A percentile compares a stretch with the other conserved stretches of the same genome.
phyloP scores from a whole-genome alignment of 2,797 vertebrate species.

The Sciaenops ocellatus region DNA sequence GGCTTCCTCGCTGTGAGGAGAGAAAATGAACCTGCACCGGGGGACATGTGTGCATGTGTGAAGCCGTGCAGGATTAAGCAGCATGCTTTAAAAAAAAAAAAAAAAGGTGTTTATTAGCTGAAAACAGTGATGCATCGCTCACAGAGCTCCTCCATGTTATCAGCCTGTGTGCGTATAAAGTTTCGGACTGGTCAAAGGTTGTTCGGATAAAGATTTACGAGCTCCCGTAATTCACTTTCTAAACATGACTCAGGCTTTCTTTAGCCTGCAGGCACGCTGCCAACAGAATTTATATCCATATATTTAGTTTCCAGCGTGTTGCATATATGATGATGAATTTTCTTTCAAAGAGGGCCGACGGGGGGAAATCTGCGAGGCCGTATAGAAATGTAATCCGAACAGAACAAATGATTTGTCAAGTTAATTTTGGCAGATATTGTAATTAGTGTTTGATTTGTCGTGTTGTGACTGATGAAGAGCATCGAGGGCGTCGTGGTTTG shows the following conservation, averaged over 20 bases:
- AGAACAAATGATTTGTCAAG: constrained; percentile 75
- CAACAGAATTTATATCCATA: constrained; percentile 74
- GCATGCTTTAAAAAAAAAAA: constrained; percentile 43
- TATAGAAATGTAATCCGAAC: constrained; percentile 41
- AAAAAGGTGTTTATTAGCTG: constrained; percentile 28
- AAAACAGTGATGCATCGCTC: constrained; percentile 42
- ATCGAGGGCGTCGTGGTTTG: constrained; percentile 35
- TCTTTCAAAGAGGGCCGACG: constrained; percentile 37
- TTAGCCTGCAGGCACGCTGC: constrained; percentile 59
- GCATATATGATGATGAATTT: constrained; percentile 67
- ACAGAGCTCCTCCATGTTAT: constrained; percentile 19
- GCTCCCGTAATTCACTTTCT: constrained; percentile 67
- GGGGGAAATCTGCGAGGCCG: constrained; percentile 34
- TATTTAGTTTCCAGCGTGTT: constrained; percentile 59
- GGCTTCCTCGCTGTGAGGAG: constrained; percentile 27
- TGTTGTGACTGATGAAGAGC: constrained; percentile 73
- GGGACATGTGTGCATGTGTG: constrained; percentile 49
- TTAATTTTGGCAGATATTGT: constrained; percentile 75
- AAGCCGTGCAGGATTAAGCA: constrained; percentile 56
- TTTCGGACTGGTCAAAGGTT: constrained; percentile 69
- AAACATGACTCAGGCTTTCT: constrained; percentile 73
- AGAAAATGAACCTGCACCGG: constrained; percentile 67
- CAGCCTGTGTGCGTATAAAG: constrained; percentile 12
- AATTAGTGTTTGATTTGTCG: constrained; percentile 82
- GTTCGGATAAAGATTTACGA: constrained; percentile 72